Evolutionary conservation across 2,113 vertebrate species (phyloP), one percentile per base, ranked within the genome.

Genomic region (Lagopus muta): DNA sequence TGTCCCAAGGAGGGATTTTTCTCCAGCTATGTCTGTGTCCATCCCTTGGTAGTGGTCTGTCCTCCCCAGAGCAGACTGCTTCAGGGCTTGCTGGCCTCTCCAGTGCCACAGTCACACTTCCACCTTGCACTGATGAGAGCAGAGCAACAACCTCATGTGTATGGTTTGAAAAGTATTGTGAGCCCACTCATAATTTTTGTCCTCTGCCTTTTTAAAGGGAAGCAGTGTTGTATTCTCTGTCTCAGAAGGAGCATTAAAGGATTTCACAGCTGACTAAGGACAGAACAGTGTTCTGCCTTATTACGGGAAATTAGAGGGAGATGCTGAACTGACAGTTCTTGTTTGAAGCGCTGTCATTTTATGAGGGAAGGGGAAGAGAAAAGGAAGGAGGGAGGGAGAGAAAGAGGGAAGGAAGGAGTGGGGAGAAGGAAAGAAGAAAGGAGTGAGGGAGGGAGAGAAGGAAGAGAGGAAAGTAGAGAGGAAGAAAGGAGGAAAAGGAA

Each of bases 141-240:
- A 92, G 73, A 66, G 40, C 38, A 47, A 66, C 45, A 76, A 5
- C 13, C 64, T 14, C 64, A 14, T 0, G 0, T 8, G 38, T 34
- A 11, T 2, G 21, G 32, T 61, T 30, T 4, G 32, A 38, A 64
- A 38, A 40, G 21, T 70, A 28, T 2, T 40, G 38, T 8, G 66
- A 91, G 47, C 16, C 28, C 19, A 38, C 36, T 69, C n/a, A 15
- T 45, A 42, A 19, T 30, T 62, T 8, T 55, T 54, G 22, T 66
- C n/a, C 45, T 57, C 47, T 65, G 32, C 36, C 75, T 20, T 2
- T 27, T 43, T 34, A 57, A 61, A 40, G 34, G 42, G 38, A 82
- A 85, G 64, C 34, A 69, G 38, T 10, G 4, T 3, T 30, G 10
- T 9, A 11, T 40, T 86, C 45, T 54, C 48, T 47, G 25, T 65